Evolutionary conservation across 2,113 vertebrate species (phyloP).

Genomic region (Hemichromis elongatus): DNA sequence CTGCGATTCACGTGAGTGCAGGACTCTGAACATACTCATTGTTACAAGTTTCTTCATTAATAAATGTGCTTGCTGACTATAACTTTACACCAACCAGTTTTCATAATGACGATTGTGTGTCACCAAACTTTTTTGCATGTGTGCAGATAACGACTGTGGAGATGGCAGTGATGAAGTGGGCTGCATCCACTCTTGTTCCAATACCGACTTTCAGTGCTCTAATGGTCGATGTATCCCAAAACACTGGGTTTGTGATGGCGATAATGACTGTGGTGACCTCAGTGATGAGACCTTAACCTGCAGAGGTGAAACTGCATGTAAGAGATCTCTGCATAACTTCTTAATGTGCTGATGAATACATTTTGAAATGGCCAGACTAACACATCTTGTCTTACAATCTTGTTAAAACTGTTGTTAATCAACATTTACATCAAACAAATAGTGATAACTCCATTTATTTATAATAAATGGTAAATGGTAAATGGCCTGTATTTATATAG

Average conservation of each 20-base stretch:
- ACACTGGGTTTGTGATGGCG: constrained; percentile 93
- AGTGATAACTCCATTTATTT: background rate
- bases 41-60: too few species aligned
- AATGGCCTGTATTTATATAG: too few species aligned
- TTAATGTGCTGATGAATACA: background rate
- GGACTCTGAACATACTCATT: too few species aligned
- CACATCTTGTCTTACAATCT: background rate
- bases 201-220: constrained; percentile 86
- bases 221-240: constrained; percentile 89
- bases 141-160: constrained; percentile 90
- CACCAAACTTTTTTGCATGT: background rate
- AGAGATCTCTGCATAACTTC: constrained; percentile 2
- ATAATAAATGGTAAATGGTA: too few species aligned
- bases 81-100: background rate
- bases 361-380: background rate
- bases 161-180: constrained; percentile 90
- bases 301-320: constrained; percentile 80
- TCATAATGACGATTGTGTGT: background rate
- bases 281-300: constrained; percentile 91
- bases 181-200: constrained; percentile 84
- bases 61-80: background rate
- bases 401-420: too few species aligned
- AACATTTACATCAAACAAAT: too few species aligned
- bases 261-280: constrained; percentile 96
- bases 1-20: constrained; percentile 87